phyloP scores from a whole-genome alignment of 2,888 invertebrate species.

The Steinernema hermaphroditum region DNA sequence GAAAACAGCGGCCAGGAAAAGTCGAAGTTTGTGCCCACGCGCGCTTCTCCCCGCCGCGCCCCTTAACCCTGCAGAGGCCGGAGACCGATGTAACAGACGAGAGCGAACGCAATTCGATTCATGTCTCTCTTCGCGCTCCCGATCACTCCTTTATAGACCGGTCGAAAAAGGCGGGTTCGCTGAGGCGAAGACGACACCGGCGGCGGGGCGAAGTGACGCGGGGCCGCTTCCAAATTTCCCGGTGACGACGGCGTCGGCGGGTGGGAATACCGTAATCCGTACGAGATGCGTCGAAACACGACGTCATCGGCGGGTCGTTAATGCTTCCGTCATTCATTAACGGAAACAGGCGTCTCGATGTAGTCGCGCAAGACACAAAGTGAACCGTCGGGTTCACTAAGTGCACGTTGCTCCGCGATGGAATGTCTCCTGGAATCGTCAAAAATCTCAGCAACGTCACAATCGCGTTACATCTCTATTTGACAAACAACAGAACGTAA shows the following conservation, averaged over 20 bases:
- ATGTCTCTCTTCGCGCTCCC: neutral
- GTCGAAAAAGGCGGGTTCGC: conserved; percentile 24
- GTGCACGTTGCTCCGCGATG: no score
- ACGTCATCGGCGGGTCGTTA: neutral
- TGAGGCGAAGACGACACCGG: neutral
- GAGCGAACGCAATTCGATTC: conserved; percentile 7
- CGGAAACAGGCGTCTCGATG: neutral
- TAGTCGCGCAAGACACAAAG: no score
- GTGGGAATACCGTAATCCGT: neutral
- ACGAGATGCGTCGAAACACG: neutral
- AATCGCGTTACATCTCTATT: no score
- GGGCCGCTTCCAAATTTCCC: neutral
- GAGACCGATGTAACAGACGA: neutral
- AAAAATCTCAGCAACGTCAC: no score
- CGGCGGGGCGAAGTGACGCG: conserved; percentile 8
- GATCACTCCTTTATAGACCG: conserved; percentile 18
- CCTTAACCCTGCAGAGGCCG: neutral
- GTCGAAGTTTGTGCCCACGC: neutral
- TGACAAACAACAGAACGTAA: no score
- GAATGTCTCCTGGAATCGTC: no score
- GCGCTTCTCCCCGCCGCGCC: neutral
- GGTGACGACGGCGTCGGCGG: neutral
- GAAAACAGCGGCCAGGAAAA: conserved; percentile 7
- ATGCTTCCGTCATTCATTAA: neutral
- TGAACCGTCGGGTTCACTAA: no score